Evolutionary conservation across 2,113 vertebrate species (phyloP), one percentile per base, ranked within the genome.

Genomic region (Neoarius graeffei): DNA sequence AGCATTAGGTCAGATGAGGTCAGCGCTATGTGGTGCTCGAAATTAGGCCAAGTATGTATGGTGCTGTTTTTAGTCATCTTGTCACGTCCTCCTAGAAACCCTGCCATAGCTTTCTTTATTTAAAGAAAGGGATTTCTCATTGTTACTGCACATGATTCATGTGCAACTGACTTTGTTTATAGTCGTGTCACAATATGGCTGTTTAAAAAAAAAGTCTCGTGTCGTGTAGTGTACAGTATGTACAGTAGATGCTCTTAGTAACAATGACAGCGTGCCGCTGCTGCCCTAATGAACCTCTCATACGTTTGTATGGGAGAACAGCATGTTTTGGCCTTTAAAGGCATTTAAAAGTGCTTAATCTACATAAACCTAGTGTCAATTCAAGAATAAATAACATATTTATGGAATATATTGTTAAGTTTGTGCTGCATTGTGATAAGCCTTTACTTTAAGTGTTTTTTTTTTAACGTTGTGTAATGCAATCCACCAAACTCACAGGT

Each of bases 31-130:
- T 17, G 76, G 74, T 59, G 76, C 77, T 81, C 56, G 85, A 85
- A 81, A 88, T 88, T 71, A 88, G 84, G 76, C 77, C 54, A 64
- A 81, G 77, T 85, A n/a, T 81, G 83, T 81, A 48, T 35, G 25
- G 62, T 79, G 62, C 88, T 87, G 81, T 80, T 89, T 86, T 84
- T 3, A 84, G 81, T 79, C 81, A 87, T 59, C 74, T 20, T 74
- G 67, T 83, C 74, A 60, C 35, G 85, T 56, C 85, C 73, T 88
- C 50, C 82, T 52, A 69, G 50, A 57, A 79, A 74, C 73, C 54
- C 73, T 57, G 62, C 50, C 52, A 48, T 57, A 20, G 62, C 64
- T 69, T 67, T 27, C 82, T 84, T 27, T 73, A 83, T 67, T 25
- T 60, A 74, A 88, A 64, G 35, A 19, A 64, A 83, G 69, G 54